phyloP scores from a whole-genome alignment of 2,113 vertebrate genomes.

The Melanotaenia duboulayi region DNA sequence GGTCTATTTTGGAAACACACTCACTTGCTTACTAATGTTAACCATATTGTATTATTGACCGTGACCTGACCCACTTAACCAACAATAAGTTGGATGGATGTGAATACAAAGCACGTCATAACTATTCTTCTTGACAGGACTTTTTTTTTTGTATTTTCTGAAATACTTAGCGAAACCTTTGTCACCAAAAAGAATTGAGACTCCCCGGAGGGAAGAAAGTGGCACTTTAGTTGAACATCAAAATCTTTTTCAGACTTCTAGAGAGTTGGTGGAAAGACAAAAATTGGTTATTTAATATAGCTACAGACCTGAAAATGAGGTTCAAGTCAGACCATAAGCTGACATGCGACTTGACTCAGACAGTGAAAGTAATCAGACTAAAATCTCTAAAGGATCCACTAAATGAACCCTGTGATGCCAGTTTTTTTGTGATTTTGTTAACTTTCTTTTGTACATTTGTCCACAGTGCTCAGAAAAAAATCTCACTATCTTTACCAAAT shows the following conservation, averaged over 20 bases:
- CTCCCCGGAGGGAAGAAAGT: background rate
- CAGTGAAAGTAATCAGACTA: no score
- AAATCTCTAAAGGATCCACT: background rate
- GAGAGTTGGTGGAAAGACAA: constrained; percentile 11
- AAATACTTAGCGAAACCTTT: background rate
- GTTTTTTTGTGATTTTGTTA: no score
- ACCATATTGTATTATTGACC: constrained; percentile 49
- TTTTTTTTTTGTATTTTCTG: background rate
- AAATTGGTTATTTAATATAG: background rate
- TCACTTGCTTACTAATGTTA: constrained; percentile 37
- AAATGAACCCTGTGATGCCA: background rate
- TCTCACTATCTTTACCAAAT: background rate
- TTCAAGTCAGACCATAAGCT: background rate
- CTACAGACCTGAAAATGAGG: background rate
- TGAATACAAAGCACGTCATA: constrained; percentile 24
- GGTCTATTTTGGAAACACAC: constrained; percentile 64
- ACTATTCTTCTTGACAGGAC: background rate
- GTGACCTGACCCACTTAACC: constrained; percentile 45
- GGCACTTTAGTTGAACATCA: background rate
- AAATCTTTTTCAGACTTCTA: background rate
- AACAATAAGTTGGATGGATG: constrained; percentile 28
- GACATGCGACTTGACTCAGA: background rate
- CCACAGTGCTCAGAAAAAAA: background rate
- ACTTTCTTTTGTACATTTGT: no score
- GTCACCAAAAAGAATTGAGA: background rate